These are phyloP conservation scores for Rostratula benghalensis DNA, from an alignment of 2,113 vertebrate genomes.

Conservation along the genomic window DNA sequence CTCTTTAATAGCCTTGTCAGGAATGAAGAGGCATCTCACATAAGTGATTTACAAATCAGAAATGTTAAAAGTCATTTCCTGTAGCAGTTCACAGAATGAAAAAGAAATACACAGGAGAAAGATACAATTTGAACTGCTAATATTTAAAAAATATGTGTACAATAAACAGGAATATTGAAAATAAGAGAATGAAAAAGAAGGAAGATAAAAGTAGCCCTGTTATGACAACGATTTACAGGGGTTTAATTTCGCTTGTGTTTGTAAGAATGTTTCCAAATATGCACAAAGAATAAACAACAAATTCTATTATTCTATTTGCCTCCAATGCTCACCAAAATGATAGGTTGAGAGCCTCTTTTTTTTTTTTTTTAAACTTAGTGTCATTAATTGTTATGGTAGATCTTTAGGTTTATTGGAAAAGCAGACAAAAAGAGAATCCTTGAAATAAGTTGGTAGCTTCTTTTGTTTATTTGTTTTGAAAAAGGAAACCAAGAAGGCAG, in stretches of 20 bases:
- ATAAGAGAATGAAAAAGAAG: background rate
- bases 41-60: background rate
- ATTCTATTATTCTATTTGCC: background rate
- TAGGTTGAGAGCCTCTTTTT: background rate
- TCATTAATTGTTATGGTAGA: background rate
- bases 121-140: background rate
- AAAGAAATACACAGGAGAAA: background rate
- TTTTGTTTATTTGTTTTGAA: background rate
- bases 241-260: background rate
- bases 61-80: background rate
- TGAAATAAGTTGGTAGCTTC: background rate
- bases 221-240: background rate
- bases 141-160: background rate
- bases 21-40: constrained; percentile 3
- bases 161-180: background rate
- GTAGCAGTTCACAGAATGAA: background rate
- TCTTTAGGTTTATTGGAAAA: background rate
- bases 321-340: background rate
- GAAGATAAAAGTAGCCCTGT: background rate
- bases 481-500: background rate
- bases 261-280: background rate
- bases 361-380: background rate
- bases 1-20: background rate
- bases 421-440: background rate
- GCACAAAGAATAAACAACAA: background rate